phyloP scores from a whole-genome alignment of 2,113 vertebrate species.

The Anhinga anhinga region DNA sequence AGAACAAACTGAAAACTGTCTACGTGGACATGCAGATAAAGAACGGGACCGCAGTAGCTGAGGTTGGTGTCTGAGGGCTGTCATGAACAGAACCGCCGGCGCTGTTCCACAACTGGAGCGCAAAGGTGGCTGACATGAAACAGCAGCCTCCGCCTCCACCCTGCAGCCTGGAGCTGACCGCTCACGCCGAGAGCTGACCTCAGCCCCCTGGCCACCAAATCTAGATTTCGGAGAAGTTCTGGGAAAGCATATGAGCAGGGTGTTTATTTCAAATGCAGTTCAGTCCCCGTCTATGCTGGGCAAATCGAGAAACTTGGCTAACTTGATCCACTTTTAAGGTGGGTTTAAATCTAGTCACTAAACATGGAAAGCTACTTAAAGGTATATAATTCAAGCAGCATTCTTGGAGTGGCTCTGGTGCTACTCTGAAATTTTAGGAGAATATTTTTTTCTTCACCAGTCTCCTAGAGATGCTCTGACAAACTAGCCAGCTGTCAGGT shows the following conservation, averaged over 20 bases:
- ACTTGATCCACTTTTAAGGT: neutral
- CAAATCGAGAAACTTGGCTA: neutral
- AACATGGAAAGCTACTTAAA: neutral
- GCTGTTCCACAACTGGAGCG: rapidly evolving
- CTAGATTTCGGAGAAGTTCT: neutral
- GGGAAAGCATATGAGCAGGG: neutral
- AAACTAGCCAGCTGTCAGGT: neutral
- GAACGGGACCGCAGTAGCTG: rapidly evolving
- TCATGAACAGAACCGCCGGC: rapidly evolving
- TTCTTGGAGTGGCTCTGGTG: neutral
- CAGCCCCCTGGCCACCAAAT: neutral
- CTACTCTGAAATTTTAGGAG: neutral
- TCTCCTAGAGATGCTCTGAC: neutral
- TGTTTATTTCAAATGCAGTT: neutral
- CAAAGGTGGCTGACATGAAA: neutral
- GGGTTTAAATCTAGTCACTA: neutral
- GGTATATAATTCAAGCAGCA: neutral
- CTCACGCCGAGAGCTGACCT: neutral
- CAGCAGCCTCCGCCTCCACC: neutral
- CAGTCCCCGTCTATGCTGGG: neutral
- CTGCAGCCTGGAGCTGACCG: neutral
- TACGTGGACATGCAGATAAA: neutral
- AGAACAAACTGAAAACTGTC: neutral
- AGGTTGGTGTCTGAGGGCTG: neutral
- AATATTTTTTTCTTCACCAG: neutral